These are phyloP conservation scores for Nipponia nippon DNA, from an alignment of 2,113 vertebrate genomes.

Conservation along the genomic window DNA sequence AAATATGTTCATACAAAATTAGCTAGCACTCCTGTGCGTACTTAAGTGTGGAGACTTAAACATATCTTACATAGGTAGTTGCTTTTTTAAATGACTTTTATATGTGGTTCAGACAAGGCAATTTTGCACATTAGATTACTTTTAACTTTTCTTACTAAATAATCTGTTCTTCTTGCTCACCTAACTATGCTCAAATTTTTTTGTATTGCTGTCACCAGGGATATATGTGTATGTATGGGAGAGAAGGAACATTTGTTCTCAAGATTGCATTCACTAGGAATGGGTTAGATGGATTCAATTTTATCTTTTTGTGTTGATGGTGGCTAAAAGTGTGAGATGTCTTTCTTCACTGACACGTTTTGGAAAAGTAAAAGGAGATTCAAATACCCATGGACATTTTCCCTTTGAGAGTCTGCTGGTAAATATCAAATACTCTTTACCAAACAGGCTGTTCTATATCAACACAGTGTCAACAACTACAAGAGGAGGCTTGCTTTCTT, in stretches of 20 bases:
- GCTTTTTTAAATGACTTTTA: background rate
- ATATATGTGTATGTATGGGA: background rate
- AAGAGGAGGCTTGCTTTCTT: background rate
- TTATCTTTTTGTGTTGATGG: background rate
- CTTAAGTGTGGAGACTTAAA: background rate
- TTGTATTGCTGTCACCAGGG: background rate
- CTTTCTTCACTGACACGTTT: background rate
- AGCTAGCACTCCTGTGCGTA: background rate
- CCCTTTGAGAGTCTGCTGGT: background rate
- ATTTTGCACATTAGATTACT: background rate
- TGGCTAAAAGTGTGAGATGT: background rate
- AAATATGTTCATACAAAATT: background rate
- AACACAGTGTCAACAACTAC: background rate
- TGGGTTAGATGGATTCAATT: background rate
- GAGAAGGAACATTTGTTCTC: background rate
- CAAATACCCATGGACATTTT: background rate
- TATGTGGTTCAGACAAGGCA: background rate
- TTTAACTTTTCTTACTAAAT: background rate
- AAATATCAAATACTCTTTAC: background rate
- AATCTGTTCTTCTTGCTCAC: background rate
- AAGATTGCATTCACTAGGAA: background rate
- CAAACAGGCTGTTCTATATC: background rate
- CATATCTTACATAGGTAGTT: background rate
- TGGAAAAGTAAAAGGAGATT: background rate
- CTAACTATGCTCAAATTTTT: background rate